Base-by-base conservation (phyloP, 2,888 invertebrate species). In the Calliopum simillimum region DNA sequence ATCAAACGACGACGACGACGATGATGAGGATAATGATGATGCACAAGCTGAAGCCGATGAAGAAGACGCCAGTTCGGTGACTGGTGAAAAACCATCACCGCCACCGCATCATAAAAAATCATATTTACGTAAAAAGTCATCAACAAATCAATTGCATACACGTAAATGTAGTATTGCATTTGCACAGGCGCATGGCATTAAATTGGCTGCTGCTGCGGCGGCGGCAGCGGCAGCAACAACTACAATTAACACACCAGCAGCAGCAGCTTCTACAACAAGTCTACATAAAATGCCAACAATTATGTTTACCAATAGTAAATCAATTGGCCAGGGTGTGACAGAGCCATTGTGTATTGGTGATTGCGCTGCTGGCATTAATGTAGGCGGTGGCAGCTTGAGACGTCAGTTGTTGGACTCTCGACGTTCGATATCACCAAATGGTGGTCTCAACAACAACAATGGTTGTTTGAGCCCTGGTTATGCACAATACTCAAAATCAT, bases 401-500 rank as follows among this genome's bases (percentile, higher is more conserved):
- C 78, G 78, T 49, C 75, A 78, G 0, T 74, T 80, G 47, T 75
- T 78, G 21, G 51, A 69, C 41, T 72, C 71, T 47, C 84, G 88
- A 53, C 86, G 90, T 0, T 87, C 90, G 1, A 82, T 83, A 2
- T 89, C 89, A 74, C 89, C 89, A 0, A 77, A 77, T 0, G 76
- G 55, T 3, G 72, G 64, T 14, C 77, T 77, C 1, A 79, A 77
- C 46, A 86, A 86, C 4, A n/a, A n/a, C n/a, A n/a, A n/a, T n/a
- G 33, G 33, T 33, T 33, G 33, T 6, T 76, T 89, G 46, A 88
- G 88, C 23, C 89, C 90, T 56, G 90, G 94, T 16, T 95, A 95
- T 80, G 93, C 93, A 75, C 93, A 94, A 84, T 94, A 95, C 88
- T 91, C 93, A 78, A 91, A 90, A 79, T 92, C 92, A 25, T 85